A percentile compares a stretch with the other conserved stretches of the same genome.
Evolutionary conservation across 2,113 vertebrate species (phyloP).

Genomic region (Oxygymnocypris stewartii): DNA sequence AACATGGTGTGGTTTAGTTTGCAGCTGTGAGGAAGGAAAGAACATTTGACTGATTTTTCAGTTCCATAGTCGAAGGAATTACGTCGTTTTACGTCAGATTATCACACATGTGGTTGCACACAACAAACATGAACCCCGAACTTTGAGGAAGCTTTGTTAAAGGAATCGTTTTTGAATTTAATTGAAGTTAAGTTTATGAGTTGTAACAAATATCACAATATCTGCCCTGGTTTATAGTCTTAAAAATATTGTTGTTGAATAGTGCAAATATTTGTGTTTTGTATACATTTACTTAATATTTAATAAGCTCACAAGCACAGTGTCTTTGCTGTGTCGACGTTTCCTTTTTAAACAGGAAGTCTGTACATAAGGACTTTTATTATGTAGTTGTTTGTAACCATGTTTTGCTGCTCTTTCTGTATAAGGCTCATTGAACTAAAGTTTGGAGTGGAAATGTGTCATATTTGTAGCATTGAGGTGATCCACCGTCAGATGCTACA

Average conservation of each 20-base stretch:
- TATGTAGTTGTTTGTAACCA: background rate
- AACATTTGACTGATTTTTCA: background rate
- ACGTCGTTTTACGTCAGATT: background rate
- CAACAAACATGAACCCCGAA: background rate
- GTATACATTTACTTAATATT: no score
- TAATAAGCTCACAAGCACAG: background rate
- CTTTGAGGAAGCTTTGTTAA: background rate
- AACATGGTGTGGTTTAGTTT: background rate
- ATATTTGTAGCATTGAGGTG: no score
- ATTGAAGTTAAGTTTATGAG: background rate
- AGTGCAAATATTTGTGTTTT: no score
- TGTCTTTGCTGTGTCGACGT: background rate
- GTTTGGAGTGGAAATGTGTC: background rate
- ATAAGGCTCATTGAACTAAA: background rate
- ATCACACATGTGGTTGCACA: background rate
- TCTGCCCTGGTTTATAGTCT: background rate
- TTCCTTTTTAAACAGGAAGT: background rate
- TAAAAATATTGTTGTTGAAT: background rate
- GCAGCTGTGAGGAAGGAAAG: background rate
- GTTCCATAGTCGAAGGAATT: background rate
- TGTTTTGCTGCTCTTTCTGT: background rate
- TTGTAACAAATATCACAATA: background rate
- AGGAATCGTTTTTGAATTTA: background rate
- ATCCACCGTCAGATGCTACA: background rate
- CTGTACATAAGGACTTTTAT: background rate